Evolutionary conservation across 2,113 vertebrate genomes (phyloP), one percentile per base, ranked within the genome.

Genomic region (Anser brachyrhynchus): DNA sequence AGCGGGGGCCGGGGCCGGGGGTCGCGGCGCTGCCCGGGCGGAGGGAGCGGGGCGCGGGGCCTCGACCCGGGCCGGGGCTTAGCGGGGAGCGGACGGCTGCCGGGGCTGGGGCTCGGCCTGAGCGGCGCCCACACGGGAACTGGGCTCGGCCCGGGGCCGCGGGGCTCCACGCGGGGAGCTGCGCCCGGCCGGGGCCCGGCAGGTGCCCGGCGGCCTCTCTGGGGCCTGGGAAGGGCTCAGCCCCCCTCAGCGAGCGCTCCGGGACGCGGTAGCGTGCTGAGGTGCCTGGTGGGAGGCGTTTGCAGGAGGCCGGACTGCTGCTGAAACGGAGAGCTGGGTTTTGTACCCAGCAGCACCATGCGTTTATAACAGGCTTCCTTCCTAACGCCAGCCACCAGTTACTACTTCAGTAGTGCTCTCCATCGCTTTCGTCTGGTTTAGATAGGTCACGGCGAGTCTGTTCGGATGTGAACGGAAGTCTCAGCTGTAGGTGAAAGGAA

Each of bases 401-500:
- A 12, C 1, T 1, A n/a, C 7, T 84, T 85, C 9, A 21, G 0
- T 28, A 41, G 46, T 35, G 16, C 73, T 89, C 91, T 64, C 9
- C 23, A 19, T 51, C 43, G 10, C 2, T 71, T 80, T 61, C 3
- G 3, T 44, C 35, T 35, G 35, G 0, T 62, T 81, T 16, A 71
- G 41, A 2, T 69, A n/a, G 46, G 25, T 94, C 46, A 25, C 21
- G 3, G 10, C 5, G 13, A 62, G 37, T 9, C 92, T 87, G 78
- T 67, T 89, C 26, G 1, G 37, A 37, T 87, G 64, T 64, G 49
- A 84, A 75, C 4, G 22, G 84, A 81, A 93, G 78, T 79, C 43
- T 94, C 17, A 13, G 31, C 59, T 67, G 69, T 54, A 86, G 69
- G 64, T 86, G 87, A 77, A 31, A 96, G 87, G 87, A 80, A 93